A percentile compares a stretch with the other conserved stretches of the same genome.
Evolutionary conservation across 2,888 invertebrate species (phyloP).

Genomic region (Drosophila nigricruria): DNA sequence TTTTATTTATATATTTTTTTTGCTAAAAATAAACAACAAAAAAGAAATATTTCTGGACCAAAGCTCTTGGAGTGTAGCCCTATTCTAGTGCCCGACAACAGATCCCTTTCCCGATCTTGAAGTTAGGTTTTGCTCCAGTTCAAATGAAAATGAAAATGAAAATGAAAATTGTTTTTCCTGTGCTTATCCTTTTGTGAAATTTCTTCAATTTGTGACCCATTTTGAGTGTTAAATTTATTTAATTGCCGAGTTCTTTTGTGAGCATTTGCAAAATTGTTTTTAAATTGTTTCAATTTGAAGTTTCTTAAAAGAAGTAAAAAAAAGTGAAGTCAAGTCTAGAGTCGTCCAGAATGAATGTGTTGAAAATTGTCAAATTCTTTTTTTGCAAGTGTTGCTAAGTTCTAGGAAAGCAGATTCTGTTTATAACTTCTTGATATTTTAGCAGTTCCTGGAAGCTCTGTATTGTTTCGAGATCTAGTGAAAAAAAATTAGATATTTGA

Average conservation of each 20-base stretch:
- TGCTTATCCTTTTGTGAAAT: not conserved
- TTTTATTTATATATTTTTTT: not conserved
- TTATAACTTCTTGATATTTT: not conserved
- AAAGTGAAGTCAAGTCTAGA: not conserved
- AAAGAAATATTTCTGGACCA: constrained; percentile 10
- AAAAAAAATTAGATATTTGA: not conserved
- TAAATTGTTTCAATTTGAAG: not conserved
- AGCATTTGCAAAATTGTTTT: not conserved
- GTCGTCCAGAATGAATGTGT: not conserved
- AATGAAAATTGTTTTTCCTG: not conserved
- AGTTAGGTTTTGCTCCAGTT: not conserved
- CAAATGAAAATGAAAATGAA: not conserved
- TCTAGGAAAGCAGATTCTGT: not conserved
- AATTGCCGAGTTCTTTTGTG: not conserved
- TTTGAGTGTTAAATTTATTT: not conserved
- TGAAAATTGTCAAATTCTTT: not conserved
- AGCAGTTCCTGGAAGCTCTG: not conserved
- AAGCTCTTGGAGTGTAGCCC: constrained; percentile 46
- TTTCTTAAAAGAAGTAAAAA: not conserved
- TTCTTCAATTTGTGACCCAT: constrained; percentile 19
- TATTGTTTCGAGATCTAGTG: not conserved
- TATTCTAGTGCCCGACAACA: not conserved
- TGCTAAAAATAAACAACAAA: constrained; percentile 3
- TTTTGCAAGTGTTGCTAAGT: not conserved
- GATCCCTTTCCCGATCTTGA: not conserved